Conservation (phyloP, 2,797 vertebrate genomes). For the Enteromius mattozi region DNA sequence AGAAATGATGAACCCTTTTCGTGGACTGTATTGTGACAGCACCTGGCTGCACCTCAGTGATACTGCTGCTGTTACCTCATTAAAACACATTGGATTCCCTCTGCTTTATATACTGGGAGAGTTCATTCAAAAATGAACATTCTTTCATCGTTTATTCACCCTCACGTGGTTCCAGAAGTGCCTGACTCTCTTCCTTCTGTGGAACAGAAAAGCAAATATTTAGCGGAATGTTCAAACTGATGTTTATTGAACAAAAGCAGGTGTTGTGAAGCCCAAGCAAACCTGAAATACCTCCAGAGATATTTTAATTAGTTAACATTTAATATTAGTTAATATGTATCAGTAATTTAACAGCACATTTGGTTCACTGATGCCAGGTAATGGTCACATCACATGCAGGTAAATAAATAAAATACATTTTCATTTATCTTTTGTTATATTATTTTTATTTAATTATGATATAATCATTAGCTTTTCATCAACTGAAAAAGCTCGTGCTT, state of each 20-base stretch:
- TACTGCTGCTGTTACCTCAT: conserved; percentile 10
- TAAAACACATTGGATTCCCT: conserved; percentile 2
- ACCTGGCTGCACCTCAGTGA: conserved; percentile 35
- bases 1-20: conserved; percentile 26
- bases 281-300: neutral
- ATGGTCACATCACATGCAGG: neutral
- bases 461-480: neutral
- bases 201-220: neutral
- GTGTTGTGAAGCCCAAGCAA: neutral
- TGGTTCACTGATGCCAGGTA: neutral
- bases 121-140: neutral
- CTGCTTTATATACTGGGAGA: neutral
- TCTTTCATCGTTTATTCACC: neutral
- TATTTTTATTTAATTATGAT: neutral
- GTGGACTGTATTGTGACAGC: conserved; percentile 18
- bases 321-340: neutral
- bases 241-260: neutral
- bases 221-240: neutral
- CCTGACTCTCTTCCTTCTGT: neutral
- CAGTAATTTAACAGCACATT: neutral
- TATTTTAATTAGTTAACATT: neutral
- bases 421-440: no score
- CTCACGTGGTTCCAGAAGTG: neutral
- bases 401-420: neutral
- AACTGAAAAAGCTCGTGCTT: no score